These are phyloP conservation scores for Rhaphigaster nebulosa DNA, from an alignment of 2,888 invertebrate genomes.

Conservation along the genomic window DNA sequence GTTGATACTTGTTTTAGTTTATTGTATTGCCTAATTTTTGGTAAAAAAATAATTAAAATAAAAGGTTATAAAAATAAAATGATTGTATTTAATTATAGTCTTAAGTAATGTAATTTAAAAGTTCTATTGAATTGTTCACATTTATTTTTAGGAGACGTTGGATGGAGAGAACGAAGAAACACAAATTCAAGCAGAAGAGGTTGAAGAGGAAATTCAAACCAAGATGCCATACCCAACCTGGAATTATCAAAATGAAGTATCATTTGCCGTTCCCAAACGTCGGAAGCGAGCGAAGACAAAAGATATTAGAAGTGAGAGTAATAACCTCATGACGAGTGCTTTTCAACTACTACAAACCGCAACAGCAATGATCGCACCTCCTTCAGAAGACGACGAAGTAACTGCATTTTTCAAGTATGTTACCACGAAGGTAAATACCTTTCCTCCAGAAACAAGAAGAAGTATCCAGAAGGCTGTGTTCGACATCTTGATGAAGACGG, in stretches of 20 bases:
- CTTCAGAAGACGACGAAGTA: conserved; percentile 6
- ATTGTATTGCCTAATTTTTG: too few relatives aligned
- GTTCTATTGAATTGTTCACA: too few relatives aligned
- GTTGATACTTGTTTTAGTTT: too few relatives aligned
- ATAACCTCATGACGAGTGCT: not conserved
- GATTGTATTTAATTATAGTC: not conserved
- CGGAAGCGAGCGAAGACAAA: not conserved
- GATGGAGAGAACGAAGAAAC: not conserved
- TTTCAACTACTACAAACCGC: not conserved
- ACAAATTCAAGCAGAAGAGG: not conserved
- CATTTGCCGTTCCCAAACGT: not conserved
- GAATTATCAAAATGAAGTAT: too few relatives aligned
- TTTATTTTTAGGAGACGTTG: not conserved
- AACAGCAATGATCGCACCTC: not conserved
- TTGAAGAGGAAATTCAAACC: not conserved
- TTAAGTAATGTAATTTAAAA: not conserved
- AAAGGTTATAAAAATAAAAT: too few relatives aligned
- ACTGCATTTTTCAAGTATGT: conserved; percentile 47
- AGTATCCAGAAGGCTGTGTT: conserved; percentile 5
- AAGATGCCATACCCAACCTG: not conserved
- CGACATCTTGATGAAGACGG: conserved; percentile 2
- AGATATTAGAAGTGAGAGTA: not conserved
- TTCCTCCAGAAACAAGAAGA: not conserved
- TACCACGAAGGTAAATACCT: conserved; percentile 5
- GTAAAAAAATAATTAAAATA: too few relatives aligned